These are phyloP conservation scores for Diabrotica balteata DNA, from an alignment of 2,888 invertebrate species.

Conservation along the genomic window DNA sequence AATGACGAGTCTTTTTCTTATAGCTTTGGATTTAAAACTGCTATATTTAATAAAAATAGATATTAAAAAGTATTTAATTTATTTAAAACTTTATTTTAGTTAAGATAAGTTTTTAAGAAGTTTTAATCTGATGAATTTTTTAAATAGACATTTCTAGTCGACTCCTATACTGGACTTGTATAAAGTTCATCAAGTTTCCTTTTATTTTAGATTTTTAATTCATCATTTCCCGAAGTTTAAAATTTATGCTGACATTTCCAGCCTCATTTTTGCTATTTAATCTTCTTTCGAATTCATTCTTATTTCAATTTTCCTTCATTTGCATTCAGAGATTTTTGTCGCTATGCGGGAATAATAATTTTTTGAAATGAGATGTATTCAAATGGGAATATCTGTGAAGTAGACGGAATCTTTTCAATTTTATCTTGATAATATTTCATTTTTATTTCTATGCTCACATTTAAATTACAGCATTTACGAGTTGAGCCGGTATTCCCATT, in stretches of 20 bases:
- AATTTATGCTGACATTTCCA: constrained; percentile 37
- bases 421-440: constrained; percentile 24
- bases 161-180: constrained; percentile 4
- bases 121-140: too few species aligned
- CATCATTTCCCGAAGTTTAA: constrained; percentile 32
- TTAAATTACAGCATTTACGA: constrained; percentile 14
- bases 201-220: constrained; percentile 36
- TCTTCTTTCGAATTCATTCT: constrained; percentile 36
- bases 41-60: too few species aligned
- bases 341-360: constrained; percentile 26
- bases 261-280: constrained; percentile 38
- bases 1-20: too few species aligned
- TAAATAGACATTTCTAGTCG: background rate
- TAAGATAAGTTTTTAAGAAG: too few species aligned
- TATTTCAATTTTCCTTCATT: constrained; percentile 37
- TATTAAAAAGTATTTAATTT: too few species aligned
- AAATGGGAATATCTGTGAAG: constrained; percentile 23
- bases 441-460: constrained; percentile 19
- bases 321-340: constrained; percentile 32
- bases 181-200: constrained; percentile 23
- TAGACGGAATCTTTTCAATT: constrained; percentile 24
- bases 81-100: too few species aligned
- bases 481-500: constrained; percentile 3
- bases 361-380: constrained; percentile 31
- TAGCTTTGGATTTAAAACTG: too few species aligned